These are phyloP conservation scores for Myripristis murdjan DNA, from an alignment of 2,797 vertebrate species.

Conservation along the genomic window DNA sequence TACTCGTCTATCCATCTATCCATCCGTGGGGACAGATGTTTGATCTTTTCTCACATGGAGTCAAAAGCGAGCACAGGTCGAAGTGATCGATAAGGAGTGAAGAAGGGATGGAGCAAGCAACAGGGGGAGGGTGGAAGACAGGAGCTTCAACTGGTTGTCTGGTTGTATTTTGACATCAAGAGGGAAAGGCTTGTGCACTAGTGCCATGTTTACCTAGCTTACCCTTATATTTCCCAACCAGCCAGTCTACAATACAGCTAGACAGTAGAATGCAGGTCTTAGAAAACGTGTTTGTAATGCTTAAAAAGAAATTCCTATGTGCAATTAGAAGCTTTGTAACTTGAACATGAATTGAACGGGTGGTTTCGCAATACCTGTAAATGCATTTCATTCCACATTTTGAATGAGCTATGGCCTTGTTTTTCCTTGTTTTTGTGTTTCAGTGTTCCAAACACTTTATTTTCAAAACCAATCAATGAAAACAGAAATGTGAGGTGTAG, in stretches of 20 bases:
- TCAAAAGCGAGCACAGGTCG: constrained; percentile 2
- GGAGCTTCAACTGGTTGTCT: not conserved
- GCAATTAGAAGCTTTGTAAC: constrained; percentile 4
- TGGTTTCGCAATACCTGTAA: constrained; percentile 1
- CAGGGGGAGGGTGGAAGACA: not conserved
- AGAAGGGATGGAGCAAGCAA: not conserved
- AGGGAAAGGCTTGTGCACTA: too few relatives aligned
- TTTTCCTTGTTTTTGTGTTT: too few relatives aligned
- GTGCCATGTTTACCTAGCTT: too few relatives aligned
- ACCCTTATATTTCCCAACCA: too few relatives aligned
- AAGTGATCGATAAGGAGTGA: constrained; percentile 4
- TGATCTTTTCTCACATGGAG: constrained; percentile 34
- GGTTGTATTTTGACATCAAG: not conserved
- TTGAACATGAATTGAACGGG: not conserved
- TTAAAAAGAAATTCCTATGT: too few relatives aligned
- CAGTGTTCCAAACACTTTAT: too few relatives aligned
- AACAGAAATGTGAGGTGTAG: too few relatives aligned
- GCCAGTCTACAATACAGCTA: too few relatives aligned
- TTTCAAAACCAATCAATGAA: not conserved
- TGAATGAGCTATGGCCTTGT: too few relatives aligned
- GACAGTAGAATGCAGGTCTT: too few relatives aligned
- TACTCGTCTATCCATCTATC: not conserved
- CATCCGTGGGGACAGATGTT: not conserved
- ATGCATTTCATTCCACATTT: not conserved
- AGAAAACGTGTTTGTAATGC: too few relatives aligned